Evolutionary conservation across 2,797 vertebrate species (phyloP), one percentile per base, ranked within the genome.

Genomic region (Crocidura indochinensis): DNA sequence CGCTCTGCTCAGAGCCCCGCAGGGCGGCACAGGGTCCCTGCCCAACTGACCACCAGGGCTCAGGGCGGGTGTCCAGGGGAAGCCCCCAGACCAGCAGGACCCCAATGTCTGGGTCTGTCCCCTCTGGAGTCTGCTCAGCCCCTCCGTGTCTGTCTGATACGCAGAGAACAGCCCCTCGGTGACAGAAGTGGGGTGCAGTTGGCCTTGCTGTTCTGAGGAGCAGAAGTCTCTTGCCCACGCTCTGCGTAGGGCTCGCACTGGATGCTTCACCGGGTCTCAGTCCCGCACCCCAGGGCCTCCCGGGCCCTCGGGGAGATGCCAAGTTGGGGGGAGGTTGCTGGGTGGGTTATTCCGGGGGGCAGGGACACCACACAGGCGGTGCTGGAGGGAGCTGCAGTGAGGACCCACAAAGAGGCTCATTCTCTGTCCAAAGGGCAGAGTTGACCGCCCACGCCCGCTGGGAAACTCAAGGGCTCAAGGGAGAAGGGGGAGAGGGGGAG

Each of bases 41-140:
- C 6, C 56, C 56, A 20, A 19, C 19, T 22, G 19, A 15, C 19
- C 56, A 26, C 87, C 84, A 87, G 92, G 95, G 96, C 96, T 93
- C 72, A 81, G 94, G 97, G 97, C 97, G 95, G 91, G 92, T 95
- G 88, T 81, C 24, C 5, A 82, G 83, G 91, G 87, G 87, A 62
- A 51, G 87, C 94, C 88, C 4, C 1, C 26, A 78, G 68, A 5
- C 12, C 95, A 96, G 96, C 97, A 98, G 26, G 92, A 38, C 38
- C 38, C 38, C 38, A 38, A 38, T 38, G 38, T 38, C 38, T 38
- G 38, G 38, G 38, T 5, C 38, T 38, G 38, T 38, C 38, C 38
- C 72, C 62, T 17, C 5, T 24, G 24, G 22, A 26, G 24, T 26
- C 64, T 65, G 29, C 17, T 14, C 15, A 4, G n/a, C 1, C n/a